Conservation (phyloP, 1,140 invertebrate genomes). For the Ladona fulva region DNA sequence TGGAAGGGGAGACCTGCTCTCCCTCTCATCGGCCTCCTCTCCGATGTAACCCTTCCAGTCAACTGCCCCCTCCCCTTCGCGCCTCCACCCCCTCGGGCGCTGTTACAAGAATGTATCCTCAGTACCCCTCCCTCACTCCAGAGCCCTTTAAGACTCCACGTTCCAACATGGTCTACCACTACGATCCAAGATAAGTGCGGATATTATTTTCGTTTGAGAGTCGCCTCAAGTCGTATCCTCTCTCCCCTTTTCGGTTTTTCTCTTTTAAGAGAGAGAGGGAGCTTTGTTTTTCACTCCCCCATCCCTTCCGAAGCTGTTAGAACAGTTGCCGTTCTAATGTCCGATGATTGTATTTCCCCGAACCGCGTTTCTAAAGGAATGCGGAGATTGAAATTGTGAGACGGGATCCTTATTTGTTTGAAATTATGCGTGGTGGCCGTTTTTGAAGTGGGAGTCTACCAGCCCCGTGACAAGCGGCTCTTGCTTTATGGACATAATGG, state of each 20-base stretch:
- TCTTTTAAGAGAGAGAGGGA: neutral
- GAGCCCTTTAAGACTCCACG: neutral
- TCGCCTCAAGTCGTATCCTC: neutral
- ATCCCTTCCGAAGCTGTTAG: neutral
- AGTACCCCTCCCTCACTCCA: neutral
- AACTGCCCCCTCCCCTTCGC: neutral
- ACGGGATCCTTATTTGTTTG: too few species aligned
- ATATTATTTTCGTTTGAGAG: neutral
- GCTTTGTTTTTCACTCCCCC: too few species aligned
- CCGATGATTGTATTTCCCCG: too few species aligned
- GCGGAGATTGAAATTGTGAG: too few species aligned
- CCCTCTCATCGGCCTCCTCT: neutral
- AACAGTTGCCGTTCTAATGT: too few species aligned
- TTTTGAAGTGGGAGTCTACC: too few species aligned
- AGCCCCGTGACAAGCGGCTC: too few species aligned
- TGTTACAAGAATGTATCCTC: neutral
- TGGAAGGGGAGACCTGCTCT: neutral
- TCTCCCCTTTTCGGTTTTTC: neutral
- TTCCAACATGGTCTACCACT: conserved; percentile 4
- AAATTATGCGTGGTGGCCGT: too few species aligned
- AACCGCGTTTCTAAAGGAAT: too few species aligned
- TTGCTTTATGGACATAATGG: too few species aligned
- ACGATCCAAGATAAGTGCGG: neutral
- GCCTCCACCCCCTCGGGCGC: neutral
- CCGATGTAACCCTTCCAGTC: neutral